These are phyloP conservation scores for Hylaea fasciaria DNA, from an alignment of 2,888 invertebrate genomes.

Conservation along the genomic window DNA sequence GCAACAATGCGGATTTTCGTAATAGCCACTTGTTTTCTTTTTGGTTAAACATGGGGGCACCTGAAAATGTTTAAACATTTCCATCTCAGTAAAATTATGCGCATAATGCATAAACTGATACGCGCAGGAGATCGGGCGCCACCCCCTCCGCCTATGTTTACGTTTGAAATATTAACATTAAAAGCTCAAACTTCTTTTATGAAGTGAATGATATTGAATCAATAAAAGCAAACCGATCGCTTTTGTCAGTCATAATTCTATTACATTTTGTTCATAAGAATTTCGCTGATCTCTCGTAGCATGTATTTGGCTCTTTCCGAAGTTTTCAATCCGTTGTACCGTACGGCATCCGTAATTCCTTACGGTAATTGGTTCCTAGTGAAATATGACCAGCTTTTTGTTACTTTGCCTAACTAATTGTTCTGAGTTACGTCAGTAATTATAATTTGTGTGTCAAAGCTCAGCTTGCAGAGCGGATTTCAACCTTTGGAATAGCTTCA, in stretches of 20 bases:
- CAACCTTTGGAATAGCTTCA: not conserved
- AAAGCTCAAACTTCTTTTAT: not conserved
- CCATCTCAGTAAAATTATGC: conserved; percentile 20
- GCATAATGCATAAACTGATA: conserved; percentile 24
- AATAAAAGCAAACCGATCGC: not conserved
- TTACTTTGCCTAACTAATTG: no score
- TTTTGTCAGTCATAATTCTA: not conserved
- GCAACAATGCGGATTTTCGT: not conserved
- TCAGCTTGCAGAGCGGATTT: not conserved
- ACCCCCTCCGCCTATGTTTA: conserved; percentile 1
- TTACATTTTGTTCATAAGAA: not conserved
- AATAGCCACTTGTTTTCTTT: not conserved
- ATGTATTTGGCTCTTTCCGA: no score
- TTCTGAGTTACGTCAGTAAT: no score
- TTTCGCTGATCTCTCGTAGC: not conserved
- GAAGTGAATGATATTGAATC: not conserved
- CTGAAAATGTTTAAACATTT: conserved; percentile 11
- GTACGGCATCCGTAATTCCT: no score
- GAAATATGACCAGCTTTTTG: no score
- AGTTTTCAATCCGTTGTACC: no score
- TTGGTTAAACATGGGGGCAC: not conserved
- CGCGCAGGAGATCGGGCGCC: conserved; percentile 5
- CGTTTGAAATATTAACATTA: conserved; percentile 8
- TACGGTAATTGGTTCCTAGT: no score
- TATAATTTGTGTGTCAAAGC: conserved; percentile 1